These are phyloP conservation scores for Crocallis elinguaria DNA, from an alignment of 2,888 invertebrate genomes.

Conservation along the genomic window DNA sequence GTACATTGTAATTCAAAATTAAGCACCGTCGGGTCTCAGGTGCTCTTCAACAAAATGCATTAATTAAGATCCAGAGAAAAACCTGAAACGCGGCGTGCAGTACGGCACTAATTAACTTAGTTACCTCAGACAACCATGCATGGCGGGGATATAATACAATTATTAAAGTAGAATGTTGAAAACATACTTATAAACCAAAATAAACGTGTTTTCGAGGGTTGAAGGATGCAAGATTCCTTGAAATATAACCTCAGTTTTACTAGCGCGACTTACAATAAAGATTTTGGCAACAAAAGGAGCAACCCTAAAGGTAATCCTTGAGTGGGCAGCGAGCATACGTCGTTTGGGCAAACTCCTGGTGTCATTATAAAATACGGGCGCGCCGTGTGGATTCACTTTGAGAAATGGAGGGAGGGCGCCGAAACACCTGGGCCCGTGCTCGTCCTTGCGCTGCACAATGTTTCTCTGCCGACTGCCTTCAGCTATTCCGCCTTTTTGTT, in stretches of 20 bases:
- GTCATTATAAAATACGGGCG: conserved; percentile 81
- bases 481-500: conserved; percentile 54
- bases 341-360: conserved; percentile 72
- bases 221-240: conserved; percentile 13
- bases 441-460: conserved; percentile 35
- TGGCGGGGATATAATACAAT: too few relatives aligned
- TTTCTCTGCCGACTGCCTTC: conserved; percentile 49
- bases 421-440: conserved; percentile 67
- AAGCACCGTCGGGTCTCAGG: conserved; percentile 59
- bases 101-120: conserved; percentile 59
- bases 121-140: too few relatives aligned
- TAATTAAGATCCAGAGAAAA: conserved; percentile 68
- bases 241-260: conserved; percentile 39
- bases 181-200: too few relatives aligned
- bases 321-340: conserved; percentile 77
- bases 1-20: conserved; percentile 65
- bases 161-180: too few relatives aligned
- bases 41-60: conserved; percentile 69
- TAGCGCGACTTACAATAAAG: conserved; percentile 44
- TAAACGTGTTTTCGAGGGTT: too few relatives aligned
- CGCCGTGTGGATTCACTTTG: conserved; percentile 77
- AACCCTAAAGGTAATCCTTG: conserved; percentile 71
- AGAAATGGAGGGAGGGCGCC: conserved; percentile 75
- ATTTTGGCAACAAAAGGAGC: conserved; percentile 52
- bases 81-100: conserved; percentile 57